These are phyloP conservation scores for Yponomeuta cagnagella DNA, from an alignment of 2,888 invertebrate species.

Conservation along the genomic window DNA sequence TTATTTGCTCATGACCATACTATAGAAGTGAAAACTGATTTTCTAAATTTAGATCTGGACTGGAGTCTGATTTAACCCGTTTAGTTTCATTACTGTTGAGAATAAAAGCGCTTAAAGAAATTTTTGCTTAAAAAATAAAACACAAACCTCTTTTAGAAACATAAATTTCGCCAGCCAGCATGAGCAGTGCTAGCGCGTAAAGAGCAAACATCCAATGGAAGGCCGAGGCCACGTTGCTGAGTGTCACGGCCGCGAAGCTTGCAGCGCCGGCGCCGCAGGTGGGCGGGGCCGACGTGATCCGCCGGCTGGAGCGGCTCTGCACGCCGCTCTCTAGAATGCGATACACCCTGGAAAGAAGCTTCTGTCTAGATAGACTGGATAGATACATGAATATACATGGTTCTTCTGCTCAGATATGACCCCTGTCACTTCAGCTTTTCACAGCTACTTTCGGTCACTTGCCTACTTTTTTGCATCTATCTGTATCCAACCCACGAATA, in stretches of 20 bases:
- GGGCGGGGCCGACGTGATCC: constrained; percentile 18
- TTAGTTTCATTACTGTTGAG: no score
- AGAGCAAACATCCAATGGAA: constrained; percentile 16
- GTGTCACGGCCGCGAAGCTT: constrained; percentile 21
- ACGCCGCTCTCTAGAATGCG: constrained; percentile 22
- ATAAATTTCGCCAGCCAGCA: constrained; percentile 18
- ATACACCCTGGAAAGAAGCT: constrained; percentile 16
- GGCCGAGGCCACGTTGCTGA: constrained; percentile 21
- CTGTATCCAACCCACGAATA: no score
- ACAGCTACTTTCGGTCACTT: no score
- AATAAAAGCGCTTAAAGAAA: no score
- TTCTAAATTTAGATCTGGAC: no score
- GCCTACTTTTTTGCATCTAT: no score
- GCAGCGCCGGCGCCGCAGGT: constrained; percentile 21
- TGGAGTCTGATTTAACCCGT: no score
- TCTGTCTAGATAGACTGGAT: not conserved
- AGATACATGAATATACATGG: no score
- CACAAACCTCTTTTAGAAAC: not conserved
- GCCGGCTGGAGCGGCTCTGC: constrained; percentile 20
- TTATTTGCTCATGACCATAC: no score
- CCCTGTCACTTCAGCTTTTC: no score
- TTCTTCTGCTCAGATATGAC: no score
- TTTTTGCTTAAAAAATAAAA: not conserved
- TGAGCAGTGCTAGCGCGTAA: constrained; percentile 13
- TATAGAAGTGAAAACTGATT: no score